Evolutionary conservation across 2,113 vertebrate species (phyloP).

Genomic region (Dipodomys stephensi): DNA sequence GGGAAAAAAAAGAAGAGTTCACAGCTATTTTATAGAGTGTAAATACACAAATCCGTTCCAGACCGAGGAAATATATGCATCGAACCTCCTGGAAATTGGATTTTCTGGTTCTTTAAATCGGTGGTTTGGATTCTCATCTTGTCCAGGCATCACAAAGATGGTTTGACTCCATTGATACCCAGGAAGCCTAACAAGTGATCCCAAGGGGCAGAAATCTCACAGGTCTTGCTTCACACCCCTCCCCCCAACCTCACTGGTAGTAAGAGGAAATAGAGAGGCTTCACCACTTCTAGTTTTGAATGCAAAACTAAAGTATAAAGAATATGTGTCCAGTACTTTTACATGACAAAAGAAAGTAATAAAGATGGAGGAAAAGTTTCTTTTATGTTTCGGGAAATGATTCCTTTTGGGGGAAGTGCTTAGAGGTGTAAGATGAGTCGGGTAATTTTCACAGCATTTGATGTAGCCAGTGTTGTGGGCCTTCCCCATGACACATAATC

Average conservation of each 20-base stretch:
- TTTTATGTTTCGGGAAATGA: conserved; percentile 81
- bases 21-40: conserved; percentile 9
- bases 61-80: conserved; percentile 27
- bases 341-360: conserved; percentile 58
- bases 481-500: conserved; percentile 80
- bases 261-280: conserved; percentile 33
- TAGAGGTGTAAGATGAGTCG: conserved; percentile 80
- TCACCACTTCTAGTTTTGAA: conserved; percentile 45
- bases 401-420: conserved; percentile 80
- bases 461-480: conserved; percentile 74
- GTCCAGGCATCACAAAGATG: background rate
- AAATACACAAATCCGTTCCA: conserved; percentile 18
- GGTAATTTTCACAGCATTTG: conserved; percentile 83
- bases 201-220: background rate
- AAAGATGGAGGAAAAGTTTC: conserved; percentile 67
- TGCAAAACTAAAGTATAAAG: conserved; percentile 58
- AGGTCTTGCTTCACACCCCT: background rate
- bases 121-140: conserved; percentile 53
- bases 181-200: conserved; percentile 19
- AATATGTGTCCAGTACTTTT: background rate
- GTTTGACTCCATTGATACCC: conserved; percentile 1
- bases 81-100: background rate
- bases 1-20: background rate
- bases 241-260: background rate
- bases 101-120: conserved; percentile 51